Evolutionary conservation across 1,140 invertebrate species (phyloP).

Genomic region (Drosophila bocqueti): DNA sequence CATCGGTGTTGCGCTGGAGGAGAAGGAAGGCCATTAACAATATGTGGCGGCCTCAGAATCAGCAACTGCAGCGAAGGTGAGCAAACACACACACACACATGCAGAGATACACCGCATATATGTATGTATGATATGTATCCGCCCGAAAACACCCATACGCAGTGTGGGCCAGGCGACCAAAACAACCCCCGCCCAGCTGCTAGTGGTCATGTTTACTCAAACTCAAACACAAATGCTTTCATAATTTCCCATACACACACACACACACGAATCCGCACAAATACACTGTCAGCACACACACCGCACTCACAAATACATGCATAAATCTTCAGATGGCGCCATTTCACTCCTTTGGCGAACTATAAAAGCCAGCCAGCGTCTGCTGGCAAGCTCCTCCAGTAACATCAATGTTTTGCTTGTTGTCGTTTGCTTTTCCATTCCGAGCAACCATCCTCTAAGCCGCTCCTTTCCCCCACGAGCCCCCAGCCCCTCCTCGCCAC

Average conservation of each 20-base stretch:
- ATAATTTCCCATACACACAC: conserved; percentile 58
- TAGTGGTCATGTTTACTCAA: conserved; percentile 65
- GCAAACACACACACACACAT: conserved; percentile 42
- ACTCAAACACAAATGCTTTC: conserved; percentile 72
- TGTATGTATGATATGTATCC: not conserved
- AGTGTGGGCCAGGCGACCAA: conserved; percentile 34
- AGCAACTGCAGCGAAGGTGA: conserved; percentile 56
- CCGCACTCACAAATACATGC: conserved; percentile 38
- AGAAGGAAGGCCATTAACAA: conserved; percentile 66
- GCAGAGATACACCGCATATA: conserved; percentile 16
- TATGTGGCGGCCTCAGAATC: conserved; percentile 51
- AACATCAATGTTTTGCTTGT: conserved; percentile 74
- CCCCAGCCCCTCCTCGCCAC: not conserved
- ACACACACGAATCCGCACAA: conserved; percentile 14
- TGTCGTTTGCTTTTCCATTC: conserved; percentile 75
- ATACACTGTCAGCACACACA: conserved; percentile 6
- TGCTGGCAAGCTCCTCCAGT: conserved; percentile 57
- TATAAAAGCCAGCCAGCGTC: conserved; percentile 68
- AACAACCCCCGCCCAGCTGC: conserved; percentile 53
- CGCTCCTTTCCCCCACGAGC: not conserved
- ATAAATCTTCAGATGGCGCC: conserved; percentile 79
- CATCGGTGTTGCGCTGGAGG: not conserved
- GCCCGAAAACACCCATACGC: conserved; percentile 25
- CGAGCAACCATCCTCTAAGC: conserved; percentile 16
- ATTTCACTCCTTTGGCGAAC: conserved; percentile 67